phyloP scores from a whole-genome alignment of 2,113 vertebrate genomes.

The Tupaia chinensis region DNA sequence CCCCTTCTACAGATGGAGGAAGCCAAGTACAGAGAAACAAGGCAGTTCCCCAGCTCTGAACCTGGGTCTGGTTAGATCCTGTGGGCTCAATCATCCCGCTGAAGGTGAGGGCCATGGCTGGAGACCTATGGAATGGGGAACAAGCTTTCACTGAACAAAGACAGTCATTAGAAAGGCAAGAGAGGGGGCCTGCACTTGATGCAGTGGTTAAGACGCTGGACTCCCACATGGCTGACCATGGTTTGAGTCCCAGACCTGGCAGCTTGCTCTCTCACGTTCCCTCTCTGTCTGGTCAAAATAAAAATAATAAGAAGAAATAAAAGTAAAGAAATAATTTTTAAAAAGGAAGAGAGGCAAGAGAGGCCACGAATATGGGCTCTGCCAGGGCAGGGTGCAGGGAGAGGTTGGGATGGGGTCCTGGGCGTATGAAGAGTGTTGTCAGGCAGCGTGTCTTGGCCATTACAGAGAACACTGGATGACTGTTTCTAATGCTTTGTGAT shows the following conservation, averaged over 20 bases:
- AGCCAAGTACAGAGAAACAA: constrained; percentile 20
- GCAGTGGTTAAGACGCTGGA: too few relatives aligned
- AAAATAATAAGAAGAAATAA: too few relatives aligned
- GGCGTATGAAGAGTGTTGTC: not conserved
- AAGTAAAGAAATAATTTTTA: too few relatives aligned
- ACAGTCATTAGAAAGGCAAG: not conserved
- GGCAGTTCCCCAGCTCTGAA: not conserved
- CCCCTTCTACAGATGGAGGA: constrained; percentile 35
- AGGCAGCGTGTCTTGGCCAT: not conserved
- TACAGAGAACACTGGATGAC: not conserved
- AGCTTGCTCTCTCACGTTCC: too few relatives aligned
- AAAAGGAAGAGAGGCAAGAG: not conserved
- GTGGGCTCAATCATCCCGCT: not conserved
- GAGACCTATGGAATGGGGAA: not conserved
- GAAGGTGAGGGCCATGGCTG: not conserved
- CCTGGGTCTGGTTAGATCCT: not conserved
- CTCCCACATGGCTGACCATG: too few relatives aligned
- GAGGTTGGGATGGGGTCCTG: not conserved
- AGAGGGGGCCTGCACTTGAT: not conserved
- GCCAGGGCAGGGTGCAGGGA: rapidly evolving
- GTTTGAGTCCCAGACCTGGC: too few relatives aligned
- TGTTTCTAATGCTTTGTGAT: not conserved
- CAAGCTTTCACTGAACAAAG: not conserved
- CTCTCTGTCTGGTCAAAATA: too few relatives aligned
- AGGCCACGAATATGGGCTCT: not conserved